Evolutionary conservation across 1,140 invertebrate genomes (phyloP).

Genomic region (Catajapyx aquilonaris): DNA sequence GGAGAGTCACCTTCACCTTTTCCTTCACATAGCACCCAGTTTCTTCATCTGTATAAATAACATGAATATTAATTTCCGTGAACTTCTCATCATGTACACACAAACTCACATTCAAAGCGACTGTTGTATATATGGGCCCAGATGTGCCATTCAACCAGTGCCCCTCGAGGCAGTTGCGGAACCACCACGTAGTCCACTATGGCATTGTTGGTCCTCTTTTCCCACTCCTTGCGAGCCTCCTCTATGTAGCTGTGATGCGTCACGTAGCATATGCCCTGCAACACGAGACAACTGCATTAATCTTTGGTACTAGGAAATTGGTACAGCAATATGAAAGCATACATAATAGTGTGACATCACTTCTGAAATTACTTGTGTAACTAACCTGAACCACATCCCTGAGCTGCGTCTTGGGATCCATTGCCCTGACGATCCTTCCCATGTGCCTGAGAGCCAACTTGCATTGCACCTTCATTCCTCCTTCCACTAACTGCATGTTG

Average conservation of each 20-base stretch:
- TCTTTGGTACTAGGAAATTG: no score
- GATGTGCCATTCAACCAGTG: conserved; percentile 79
- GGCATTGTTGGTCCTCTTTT: conserved; percentile 61
- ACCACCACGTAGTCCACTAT: conserved; percentile 73
- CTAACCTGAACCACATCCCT: conserved; percentile 49
- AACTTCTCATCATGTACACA: not conserved
- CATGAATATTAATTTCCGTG: not conserved
- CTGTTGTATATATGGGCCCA: conserved; percentile 69
- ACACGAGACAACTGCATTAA: no score
- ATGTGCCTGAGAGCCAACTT: conserved; percentile 63
- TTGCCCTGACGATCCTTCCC: conserved; percentile 50
- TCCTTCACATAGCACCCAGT: conserved; percentile 48
- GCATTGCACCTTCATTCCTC: conserved; percentile 53
- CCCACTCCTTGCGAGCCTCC: conserved; percentile 53
- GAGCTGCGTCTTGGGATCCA: conserved; percentile 47
- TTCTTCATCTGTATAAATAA: conserved; percentile 50
- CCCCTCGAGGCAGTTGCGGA: conserved; percentile 47
- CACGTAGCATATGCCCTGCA: conserved; percentile 57
- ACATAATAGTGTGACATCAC: not conserved
- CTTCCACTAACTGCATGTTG: conserved; percentile 46
- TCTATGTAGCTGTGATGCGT: conserved; percentile 42
- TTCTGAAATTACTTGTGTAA: not conserved
- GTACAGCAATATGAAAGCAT: not conserved
- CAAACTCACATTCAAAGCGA: conserved; percentile 56
- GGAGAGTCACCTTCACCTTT: conserved; percentile 42